Percentiles rank a stretch among this genome's conserved stretches.
These are phyloP conservation scores for Pristionchus fissidentatus DNA, from an alignment of 2,888 invertebrate genomes.

Conservation along the genomic window DNA sequence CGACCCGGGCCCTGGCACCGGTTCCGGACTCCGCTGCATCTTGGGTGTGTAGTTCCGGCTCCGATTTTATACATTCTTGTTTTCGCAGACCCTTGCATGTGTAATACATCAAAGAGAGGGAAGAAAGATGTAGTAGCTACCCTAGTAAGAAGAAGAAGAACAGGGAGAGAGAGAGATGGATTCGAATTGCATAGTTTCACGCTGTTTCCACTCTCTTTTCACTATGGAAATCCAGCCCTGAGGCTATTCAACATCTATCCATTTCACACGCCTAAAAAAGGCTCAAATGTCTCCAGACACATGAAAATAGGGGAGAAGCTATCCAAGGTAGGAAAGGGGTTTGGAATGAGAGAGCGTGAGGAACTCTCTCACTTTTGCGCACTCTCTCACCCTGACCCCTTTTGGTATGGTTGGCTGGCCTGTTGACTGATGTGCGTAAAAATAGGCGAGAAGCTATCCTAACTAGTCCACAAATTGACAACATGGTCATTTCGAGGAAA, in stretches of 20 bases:
- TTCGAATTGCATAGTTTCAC: slow-evolving; percentile 21
- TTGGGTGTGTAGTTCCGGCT: background rate
- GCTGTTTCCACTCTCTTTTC: background rate
- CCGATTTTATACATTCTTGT: background rate
- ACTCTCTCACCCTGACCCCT: no score
- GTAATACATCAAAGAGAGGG: background rate
- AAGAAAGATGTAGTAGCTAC: background rate
- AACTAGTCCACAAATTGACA: no score
- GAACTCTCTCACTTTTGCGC: no score
- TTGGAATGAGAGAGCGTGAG: background rate
- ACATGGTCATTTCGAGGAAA: no score
- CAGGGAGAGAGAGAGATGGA: background rate
- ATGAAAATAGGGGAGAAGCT: no score
- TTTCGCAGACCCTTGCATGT: background rate
- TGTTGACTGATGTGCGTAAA: no score
- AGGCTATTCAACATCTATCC: background rate
- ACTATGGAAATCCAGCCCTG: slow-evolving; percentile 6
- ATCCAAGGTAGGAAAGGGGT: background rate
- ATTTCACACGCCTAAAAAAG: slow-evolving; percentile 31
- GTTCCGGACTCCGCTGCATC: background rate
- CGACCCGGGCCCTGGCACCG: background rate
- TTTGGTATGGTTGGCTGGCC: no score
- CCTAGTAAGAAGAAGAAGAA: background rate
- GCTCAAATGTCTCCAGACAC: background rate
- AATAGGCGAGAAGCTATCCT: no score